Conservation (phyloP, 2,797 vertebrate genomes). For the Perdix hodgsoniae region DNA sequence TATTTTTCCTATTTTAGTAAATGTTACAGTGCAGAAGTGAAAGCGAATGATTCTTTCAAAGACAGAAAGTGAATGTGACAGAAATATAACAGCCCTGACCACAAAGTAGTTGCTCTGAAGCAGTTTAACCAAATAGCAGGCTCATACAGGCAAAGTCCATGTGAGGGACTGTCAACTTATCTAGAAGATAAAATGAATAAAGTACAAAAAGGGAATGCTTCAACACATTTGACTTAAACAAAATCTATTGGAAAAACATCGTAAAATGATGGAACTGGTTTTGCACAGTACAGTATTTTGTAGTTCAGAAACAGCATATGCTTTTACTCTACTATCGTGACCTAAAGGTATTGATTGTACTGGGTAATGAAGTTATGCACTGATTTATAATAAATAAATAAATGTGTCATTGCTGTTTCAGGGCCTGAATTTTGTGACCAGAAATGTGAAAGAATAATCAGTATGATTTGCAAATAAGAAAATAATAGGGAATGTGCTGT, state of each 20-base stretch:
- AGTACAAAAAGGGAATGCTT: neutral
- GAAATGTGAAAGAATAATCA: neutral
- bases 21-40: conserved; percentile 60
- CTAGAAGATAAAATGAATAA: neutral
- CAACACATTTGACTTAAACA: neutral
- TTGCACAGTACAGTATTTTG: neutral
- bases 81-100: conserved; percentile 40
- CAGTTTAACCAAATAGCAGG: neutral
- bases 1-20: conserved; percentile 30
- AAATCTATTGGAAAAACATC: neutral
- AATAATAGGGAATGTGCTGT: fast-evolving
- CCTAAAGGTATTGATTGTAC: neutral
- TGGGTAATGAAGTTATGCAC: neutral
- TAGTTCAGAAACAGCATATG: neutral
- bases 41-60: conserved; percentile 32
- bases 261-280: neutral
- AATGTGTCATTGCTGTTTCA: neutral
- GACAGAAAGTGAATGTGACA: conserved; percentile 10
- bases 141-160: neutral
- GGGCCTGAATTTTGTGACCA: neutral
- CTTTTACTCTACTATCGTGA: neutral
- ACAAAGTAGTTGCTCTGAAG: conserved; percentile 26
- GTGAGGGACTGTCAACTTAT: neutral
- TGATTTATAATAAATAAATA: neutral
- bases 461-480: neutral